These are phyloP conservation scores for Lycaon pictus DNA, from an alignment of 2,113 vertebrate species.

Conservation along the genomic window DNA sequence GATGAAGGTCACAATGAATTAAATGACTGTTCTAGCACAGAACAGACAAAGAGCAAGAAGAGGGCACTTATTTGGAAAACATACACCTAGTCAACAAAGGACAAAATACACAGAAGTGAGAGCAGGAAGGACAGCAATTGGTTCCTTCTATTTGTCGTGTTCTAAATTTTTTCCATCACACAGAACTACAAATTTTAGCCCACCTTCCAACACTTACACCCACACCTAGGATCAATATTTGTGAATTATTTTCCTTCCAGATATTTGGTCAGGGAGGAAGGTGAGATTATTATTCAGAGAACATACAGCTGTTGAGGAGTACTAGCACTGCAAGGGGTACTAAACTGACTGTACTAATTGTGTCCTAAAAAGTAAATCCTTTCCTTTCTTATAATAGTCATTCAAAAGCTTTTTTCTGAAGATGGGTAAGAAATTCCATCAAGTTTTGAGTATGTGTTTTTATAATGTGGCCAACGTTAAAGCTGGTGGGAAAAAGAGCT, in stretches of 20 bases:
- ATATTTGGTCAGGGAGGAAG: background rate
- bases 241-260: slow-evolving; percentile 2
- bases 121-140: background rate
- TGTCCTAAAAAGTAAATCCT: background rate
- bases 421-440: background rate
- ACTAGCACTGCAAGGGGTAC: background rate
- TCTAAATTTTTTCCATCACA: background rate
- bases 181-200: background rate
- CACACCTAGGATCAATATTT: background rate
- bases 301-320: background rate
- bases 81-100: background rate
- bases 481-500: slow-evolving; percentile 15
- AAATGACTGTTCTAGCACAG: background rate
- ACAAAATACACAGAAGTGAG: background rate
- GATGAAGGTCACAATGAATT: slow-evolving; percentile 29
- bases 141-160: background rate
- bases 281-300: background rate
- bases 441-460: slow-evolving; percentile 30
- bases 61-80: background rate
- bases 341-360: background rate
- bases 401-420: slow-evolving; percentile 32
- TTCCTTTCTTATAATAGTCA: slow-evolving; percentile 22
- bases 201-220: background rate
- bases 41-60: background rate
- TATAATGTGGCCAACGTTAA: slow-evolving; percentile 10